These are phyloP conservation scores for Harlomillsia oculata DNA, from an alignment of 1,140 invertebrate genomes.

Conservation along the genomic window DNA sequence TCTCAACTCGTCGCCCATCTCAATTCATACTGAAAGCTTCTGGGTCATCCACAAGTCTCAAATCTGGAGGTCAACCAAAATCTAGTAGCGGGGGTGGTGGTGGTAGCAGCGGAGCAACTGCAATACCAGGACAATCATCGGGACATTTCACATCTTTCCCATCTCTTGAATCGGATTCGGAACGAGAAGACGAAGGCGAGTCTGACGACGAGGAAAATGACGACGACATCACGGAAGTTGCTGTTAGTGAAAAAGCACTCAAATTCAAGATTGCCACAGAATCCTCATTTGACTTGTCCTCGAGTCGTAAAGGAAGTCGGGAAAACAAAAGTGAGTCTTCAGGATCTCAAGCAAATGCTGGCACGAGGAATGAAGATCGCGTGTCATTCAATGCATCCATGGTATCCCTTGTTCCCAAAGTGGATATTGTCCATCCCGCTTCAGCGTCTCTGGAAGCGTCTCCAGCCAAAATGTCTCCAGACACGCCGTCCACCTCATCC, in stretches of 20 bases:
- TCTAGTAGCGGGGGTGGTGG: slow-evolving; percentile 4
- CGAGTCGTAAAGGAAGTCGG: slow-evolving; percentile 50
- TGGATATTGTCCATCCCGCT: slow-evolving; percentile 14
- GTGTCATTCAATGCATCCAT: slow-evolving; percentile 19
- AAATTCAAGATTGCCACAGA: slow-evolving; percentile 54
- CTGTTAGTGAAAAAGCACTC: slow-evolving; percentile 62
- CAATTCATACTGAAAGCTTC: slow-evolving; percentile 15
- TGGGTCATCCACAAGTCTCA: slow-evolving; percentile 2
- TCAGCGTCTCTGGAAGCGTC: slow-evolving; percentile 3
- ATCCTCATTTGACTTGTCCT: slow-evolving; percentile 40
- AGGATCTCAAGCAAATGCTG: slow-evolving; percentile 13
- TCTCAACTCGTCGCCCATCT: slow-evolving; percentile 15
- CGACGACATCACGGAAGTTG: slow-evolving; percentile 62
- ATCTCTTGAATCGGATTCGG: slow-evolving; percentile 29
- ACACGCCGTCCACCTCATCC: neutral
- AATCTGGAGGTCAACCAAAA: neutral
- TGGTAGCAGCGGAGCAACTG: too few species aligned
- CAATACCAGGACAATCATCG: too few species aligned
- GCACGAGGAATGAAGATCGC: slow-evolving; percentile 14
- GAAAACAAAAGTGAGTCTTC: slow-evolving; percentile 36
- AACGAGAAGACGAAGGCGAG: slow-evolving; percentile 38
- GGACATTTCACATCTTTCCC: slow-evolving; percentile 23
- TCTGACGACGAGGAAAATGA: slow-evolving; percentile 53
- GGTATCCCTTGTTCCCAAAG: slow-evolving; percentile 18
- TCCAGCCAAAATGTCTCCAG: neutral